These are phyloP conservation scores for Rattus norvegicus DNA, from an alignment of 2,113 vertebrate species.

Conservation along the genomic window DNA sequence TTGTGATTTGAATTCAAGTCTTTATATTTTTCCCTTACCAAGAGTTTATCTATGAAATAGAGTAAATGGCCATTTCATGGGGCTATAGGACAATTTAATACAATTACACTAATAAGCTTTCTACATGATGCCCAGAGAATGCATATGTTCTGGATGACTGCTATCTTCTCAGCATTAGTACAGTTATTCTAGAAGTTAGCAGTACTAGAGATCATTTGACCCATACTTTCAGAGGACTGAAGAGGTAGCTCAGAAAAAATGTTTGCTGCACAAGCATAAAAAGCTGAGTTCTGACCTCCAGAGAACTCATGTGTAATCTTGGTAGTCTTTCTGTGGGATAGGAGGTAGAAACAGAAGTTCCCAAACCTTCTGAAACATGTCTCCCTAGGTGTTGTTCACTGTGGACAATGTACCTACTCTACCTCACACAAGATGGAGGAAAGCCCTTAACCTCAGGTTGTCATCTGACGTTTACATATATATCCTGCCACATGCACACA, in stretches of 20 bases:
- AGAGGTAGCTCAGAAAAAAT: neutral
- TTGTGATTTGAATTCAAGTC: neutral
- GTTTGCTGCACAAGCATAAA: neutral
- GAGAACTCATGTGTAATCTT: neutral
- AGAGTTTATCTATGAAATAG: neutral
- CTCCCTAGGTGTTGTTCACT: neutral
- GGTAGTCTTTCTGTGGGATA: neutral
- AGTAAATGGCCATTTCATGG: neutral
- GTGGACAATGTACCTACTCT: neutral
- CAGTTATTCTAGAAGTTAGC: neutral
- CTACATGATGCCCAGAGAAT: neutral
- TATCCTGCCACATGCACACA: neutral
- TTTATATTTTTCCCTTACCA: neutral
- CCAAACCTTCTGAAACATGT: neutral
- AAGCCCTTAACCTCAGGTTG: no score
- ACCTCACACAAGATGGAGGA: neutral
- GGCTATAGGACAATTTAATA: neutral
- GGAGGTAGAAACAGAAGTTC: neutral
- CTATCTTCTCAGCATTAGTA: neutral
- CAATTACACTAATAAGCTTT: neutral
- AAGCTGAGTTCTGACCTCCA: neutral
- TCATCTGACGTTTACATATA: neutral
- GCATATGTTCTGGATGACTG: accelerated
- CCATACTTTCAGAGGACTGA: neutral
- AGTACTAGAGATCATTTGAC: neutral